A percentile compares a stretch with the other conserved stretches of the same genome.
Conservation (phyloP, 2,797 vertebrate species). For the Discoglossus pictus region DNA sequence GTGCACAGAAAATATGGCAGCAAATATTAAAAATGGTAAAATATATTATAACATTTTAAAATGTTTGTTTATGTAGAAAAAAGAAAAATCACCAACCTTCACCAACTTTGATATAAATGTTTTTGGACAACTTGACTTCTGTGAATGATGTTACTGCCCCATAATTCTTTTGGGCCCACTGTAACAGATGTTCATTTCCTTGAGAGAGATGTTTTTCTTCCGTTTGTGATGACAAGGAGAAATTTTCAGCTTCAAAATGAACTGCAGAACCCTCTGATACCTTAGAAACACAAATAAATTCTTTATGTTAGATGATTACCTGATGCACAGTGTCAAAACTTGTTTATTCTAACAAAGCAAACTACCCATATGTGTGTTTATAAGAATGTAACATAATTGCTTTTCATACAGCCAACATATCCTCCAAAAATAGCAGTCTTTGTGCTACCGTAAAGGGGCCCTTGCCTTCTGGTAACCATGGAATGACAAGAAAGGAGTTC, state of each 20-base stretch:
- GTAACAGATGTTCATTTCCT: conserved; percentile 86
- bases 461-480: no score
- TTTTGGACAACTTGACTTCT: conserved; percentile 88
- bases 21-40: no score
- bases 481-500: no score
- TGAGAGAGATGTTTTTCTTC: conserved; percentile 78
- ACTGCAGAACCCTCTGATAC: conserved; percentile 83
- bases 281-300: conserved; percentile 67
- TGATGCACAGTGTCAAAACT: not conserved
- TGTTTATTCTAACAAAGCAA: no score
- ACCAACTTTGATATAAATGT: conserved; percentile 96
- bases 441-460: no score
- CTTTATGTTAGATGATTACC: conserved; percentile 44
- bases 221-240: conserved; percentile 77
- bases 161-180: conserved; percentile 87
- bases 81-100: conserved; percentile 78
- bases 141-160: conserved; percentile 94
- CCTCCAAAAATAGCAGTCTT: no score
- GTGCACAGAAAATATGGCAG: no score
- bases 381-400: no score
- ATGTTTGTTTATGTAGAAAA: not conserved
- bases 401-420: no score
- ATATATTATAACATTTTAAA: not conserved
- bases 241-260: conserved; percentile 78
- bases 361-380: no score